A percentile compares a stretch with the other conserved stretches of the same genome.
phyloP scores from a whole-genome alignment of 2,797 vertebrate species.

The Paramormyrops hopkinsi region DNA sequence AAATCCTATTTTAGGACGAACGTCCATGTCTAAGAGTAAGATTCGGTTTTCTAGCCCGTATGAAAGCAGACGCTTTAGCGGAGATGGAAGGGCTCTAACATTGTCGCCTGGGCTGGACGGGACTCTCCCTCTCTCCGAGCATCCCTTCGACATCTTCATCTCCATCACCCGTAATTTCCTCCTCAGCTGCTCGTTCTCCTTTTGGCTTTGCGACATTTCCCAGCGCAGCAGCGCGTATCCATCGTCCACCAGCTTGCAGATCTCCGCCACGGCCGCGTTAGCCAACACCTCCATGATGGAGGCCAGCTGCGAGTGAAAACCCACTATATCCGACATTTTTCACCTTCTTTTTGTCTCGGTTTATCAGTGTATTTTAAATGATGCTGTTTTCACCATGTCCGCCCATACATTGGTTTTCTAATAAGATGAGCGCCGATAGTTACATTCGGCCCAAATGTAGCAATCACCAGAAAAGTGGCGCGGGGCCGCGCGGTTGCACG shows the following conservation, averaged over 20 bases:
- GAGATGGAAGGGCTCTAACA: neutral
- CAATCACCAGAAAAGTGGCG: neutral
- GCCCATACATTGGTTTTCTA: neutral
- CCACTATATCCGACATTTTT: constrained; percentile 18
- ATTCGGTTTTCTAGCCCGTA: neutral
- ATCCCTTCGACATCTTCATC: neutral
- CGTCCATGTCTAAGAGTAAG: neutral
- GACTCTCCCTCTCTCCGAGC: neutral
- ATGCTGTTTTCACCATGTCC: neutral
- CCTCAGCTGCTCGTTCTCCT: constrained; percentile 26
- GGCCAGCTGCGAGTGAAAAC: constrained; percentile 25
- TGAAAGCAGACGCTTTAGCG: neutral
- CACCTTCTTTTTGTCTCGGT: neutral
- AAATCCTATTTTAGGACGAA: neutral
- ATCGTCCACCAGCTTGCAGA: constrained; percentile 28
- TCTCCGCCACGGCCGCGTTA: constrained; percentile 28
- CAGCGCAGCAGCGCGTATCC: constrained; percentile 22
- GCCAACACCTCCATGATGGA: constrained; percentile 31
- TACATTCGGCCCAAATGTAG: neutral
- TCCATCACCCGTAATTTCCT: constrained; percentile 20
- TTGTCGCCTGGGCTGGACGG: neutral
- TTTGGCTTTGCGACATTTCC: constrained; percentile 24
- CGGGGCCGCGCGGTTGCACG: neutral
- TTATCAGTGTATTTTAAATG: neutral
- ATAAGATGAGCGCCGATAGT: neutral